phyloP scores from a whole-genome alignment of 2,113 vertebrate species.

The Eonycteris spelaea region DNA sequence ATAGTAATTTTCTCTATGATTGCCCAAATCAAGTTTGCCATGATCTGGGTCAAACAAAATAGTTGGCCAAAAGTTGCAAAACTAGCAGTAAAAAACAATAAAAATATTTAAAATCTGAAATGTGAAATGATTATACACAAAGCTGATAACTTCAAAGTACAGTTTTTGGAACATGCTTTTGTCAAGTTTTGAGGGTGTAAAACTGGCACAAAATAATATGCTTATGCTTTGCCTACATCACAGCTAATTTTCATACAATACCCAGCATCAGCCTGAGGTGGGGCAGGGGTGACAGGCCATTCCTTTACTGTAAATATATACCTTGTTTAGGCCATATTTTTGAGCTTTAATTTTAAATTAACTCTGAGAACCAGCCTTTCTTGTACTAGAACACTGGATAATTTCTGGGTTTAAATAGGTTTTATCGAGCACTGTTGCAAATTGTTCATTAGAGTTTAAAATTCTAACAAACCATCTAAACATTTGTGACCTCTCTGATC shows the following conservation, averaged over 20 bases:
- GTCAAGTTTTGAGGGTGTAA: not conserved
- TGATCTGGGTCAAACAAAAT: not conserved
- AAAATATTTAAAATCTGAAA: not conserved
- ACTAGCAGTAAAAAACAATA: not conserved
- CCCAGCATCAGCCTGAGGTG: not conserved
- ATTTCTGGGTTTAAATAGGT: not conserved
- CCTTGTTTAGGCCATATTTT: not conserved
- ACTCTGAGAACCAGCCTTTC: not conserved
- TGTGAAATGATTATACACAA: not conserved
- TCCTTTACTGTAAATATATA: not conserved
- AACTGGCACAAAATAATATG: not conserved
- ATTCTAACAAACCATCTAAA: slow-evolving; percentile 9
- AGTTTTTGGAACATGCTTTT: not conserved
- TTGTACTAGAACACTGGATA: not conserved
- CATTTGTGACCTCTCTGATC: slow-evolving; percentile 22
- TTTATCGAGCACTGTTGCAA: slow-evolving; percentile 22
- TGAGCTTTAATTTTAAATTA: slow-evolving; percentile 15
- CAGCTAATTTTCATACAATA: not conserved
- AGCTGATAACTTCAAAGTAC: not conserved
- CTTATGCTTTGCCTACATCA: not conserved
- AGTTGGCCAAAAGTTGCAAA: not conserved
- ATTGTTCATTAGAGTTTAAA: slow-evolving; percentile 45
- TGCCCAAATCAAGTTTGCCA: not conserved
- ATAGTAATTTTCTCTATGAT: not conserved
- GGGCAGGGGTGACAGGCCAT: not conserved